Conservation (phyloP, 2,888 invertebrate species). For the Steinernema carpocapsae region DNA sequence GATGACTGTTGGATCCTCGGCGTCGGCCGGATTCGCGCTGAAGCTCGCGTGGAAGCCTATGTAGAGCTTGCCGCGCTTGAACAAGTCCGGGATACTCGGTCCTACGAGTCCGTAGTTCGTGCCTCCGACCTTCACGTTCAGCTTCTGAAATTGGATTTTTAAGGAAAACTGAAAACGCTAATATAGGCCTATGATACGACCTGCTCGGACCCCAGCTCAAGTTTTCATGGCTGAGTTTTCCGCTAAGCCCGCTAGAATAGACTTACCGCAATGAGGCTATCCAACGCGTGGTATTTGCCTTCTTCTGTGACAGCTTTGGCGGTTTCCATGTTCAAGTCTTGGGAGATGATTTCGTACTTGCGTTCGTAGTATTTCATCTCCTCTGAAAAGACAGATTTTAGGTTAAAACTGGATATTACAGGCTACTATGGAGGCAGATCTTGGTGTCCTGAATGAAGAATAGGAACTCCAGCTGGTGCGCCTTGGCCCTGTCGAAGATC, state of each 20-base stretch:
- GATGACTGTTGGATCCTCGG: neutral
- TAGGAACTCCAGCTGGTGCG: neutral
- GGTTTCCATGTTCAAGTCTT: conserved; percentile 28
- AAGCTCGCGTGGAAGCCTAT: neutral
- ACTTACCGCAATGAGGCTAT: conserved; percentile 31
- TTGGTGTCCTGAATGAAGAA: conserved; percentile 28
- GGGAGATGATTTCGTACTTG: conserved; percentile 35
- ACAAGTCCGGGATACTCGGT: neutral
- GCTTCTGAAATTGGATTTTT: no score
- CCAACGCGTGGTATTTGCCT: conserved; percentile 3
- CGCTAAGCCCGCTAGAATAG: no score
- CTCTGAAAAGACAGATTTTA: conserved; percentile 33
- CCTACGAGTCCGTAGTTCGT: neutral
- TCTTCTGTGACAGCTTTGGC: neutral
- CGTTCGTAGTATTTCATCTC: conserved; percentile 36
- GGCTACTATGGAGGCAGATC: conserved; percentile 32
- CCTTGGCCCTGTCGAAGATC: neutral
- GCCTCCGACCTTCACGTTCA: neutral
- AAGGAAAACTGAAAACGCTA: no score
- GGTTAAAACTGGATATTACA: neutral
- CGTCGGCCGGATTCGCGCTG: neutral
- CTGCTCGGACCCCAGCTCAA: no score
- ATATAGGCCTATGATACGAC: no score
- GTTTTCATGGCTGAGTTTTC: no score
- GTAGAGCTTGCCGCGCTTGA: neutral